A percentile compares a stretch with the other conserved stretches of the same genome.
Evolutionary conservation across 2,888 invertebrate genomes (phyloP).

Genomic region (Autographa pulchrina): DNA sequence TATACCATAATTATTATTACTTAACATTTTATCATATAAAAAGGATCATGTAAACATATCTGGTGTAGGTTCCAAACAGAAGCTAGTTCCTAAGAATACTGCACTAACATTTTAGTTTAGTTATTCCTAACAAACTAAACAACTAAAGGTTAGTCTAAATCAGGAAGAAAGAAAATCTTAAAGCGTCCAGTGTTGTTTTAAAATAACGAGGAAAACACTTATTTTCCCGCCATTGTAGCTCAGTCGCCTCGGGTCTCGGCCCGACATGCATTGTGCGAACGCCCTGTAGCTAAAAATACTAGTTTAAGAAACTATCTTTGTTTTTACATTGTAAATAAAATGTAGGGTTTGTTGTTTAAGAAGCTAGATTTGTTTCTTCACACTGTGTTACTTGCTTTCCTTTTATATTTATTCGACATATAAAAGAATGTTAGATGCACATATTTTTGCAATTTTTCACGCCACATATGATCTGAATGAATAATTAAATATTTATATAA

Average conservation of each 20-base stretch:
- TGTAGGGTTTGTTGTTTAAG: background rate
- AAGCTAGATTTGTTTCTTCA: background rate
- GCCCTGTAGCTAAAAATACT: constrained; percentile 47
- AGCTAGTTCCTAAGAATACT: no score
- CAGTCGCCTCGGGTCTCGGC: constrained; percentile 47
- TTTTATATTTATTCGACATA: no score
- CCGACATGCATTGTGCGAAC: constrained; percentile 62
- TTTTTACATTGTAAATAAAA: constrained; percentile 16
- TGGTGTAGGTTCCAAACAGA: no score
- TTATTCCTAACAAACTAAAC: constrained; percentile 33
- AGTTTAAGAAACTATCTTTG: constrained; percentile 26
- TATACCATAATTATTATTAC: no score
- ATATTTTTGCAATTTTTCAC: no score
- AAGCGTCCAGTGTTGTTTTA: constrained; percentile 49
- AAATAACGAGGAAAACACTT: constrained; percentile 62
- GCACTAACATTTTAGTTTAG: no score
- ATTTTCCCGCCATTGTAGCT: constrained; percentile 57
- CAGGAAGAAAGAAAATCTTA: constrained; percentile 48
- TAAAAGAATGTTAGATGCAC: no score
- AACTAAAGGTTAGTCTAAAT: constrained; percentile 44
- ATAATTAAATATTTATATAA: no score
- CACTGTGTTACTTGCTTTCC: no score
- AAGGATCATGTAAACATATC: no score
- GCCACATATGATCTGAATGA: no score
- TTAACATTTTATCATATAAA: no score